phyloP scores from a whole-genome alignment of 2,113 vertebrate genomes.

The Sapajus apella region DNA sequence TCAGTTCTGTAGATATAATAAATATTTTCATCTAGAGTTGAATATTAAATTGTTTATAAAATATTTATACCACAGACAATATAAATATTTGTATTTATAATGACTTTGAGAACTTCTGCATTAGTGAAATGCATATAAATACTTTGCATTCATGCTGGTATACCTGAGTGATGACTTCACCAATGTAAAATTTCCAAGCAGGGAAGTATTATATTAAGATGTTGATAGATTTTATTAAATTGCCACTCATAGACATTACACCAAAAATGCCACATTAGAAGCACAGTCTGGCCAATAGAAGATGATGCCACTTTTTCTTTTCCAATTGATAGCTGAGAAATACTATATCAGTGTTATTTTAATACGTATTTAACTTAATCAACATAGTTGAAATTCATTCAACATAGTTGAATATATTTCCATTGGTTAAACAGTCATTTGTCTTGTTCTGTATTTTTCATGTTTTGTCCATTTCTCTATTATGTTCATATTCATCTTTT shows the following conservation, averaged over 20 bases:
- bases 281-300: background rate
- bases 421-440: background rate
- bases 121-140: no score
- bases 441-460: background rate
- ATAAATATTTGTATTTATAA: no score
- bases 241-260: background rate
- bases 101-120: no score
- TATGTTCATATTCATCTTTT: background rate
- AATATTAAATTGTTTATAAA: background rate
- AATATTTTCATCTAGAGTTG: background rate
- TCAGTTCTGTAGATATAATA: background rate
- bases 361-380: background rate
- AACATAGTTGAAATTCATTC: background rate
- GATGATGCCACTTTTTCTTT: background rate
- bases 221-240: background rate
- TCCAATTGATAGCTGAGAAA: background rate
- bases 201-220: background rate
- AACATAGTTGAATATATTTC: background rate
- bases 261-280: background rate
- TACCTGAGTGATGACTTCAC: background rate
- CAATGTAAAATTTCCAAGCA: background rate
- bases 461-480: background rate
- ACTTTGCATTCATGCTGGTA: background rate
- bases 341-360: background rate
- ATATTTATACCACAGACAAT: background rate